Evolutionary conservation across 2,888 invertebrate species (phyloP), one percentile per base, ranked within the genome.

Genomic region (Antitype chi): DNA sequence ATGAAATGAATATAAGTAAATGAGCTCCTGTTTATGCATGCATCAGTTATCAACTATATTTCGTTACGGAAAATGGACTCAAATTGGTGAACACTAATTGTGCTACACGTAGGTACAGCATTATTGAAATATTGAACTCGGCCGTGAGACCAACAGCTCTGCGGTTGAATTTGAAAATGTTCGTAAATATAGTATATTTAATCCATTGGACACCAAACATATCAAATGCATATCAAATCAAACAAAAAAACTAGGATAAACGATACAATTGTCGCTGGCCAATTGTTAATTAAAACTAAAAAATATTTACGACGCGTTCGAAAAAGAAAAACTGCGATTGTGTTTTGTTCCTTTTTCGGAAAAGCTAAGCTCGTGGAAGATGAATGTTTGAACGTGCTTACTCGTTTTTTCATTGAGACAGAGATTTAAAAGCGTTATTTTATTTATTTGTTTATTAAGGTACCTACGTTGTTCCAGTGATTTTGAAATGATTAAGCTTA

Each of bases 201-300:
- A 82, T 20, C 13, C n/a, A 25, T 60, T 38, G 15, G 20, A 17
- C 43, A 67, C 2, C 53, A 82, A 66, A 67, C 38, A 63, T 57
- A 20, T 20, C 2, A 47, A 47, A 64, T 52, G 8, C 38, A 63
- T 63, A 57, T n/a, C n/a, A n/a, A n/a, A 64, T 32, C 2, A 79
- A 53, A 53, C 47, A 72, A 84, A 62, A 59, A 72, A 5, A 15
- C 2, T 38, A 52, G 63, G 2, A 69, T 49, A 64, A 8, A 32
- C 32, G 20, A 73, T 60, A 47, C n/a, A 60, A 84, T 60, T 72
- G 59, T 64, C 38, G 11, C 68, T 66, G 32, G 32, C 28, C 68
- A 85, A 66, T 74, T 81, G 74, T 73, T 84, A 79, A 84, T 81
- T 81, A 79, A 81, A 83, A 81, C 72, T 73, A 80, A 73, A 84